These are phyloP conservation scores for Drosophila repleta DNA, from an alignment of 1,140 invertebrate genomes.

Conservation along the genomic window DNA sequence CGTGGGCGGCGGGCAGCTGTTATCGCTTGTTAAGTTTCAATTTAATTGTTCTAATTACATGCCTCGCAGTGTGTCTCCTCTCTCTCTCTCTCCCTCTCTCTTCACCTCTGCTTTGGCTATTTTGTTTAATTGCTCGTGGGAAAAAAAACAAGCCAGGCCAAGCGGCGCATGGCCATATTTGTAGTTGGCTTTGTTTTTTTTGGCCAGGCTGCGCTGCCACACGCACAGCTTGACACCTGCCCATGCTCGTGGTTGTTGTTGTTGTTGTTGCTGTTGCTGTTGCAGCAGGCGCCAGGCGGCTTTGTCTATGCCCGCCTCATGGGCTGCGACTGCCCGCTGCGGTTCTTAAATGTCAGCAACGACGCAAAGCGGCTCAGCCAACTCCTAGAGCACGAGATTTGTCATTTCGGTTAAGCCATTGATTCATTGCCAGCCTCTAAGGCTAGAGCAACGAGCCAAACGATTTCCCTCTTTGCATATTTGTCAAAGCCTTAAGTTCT, in stretches of 20 bases:
- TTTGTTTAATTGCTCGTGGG: conserved; percentile 65
- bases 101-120: neutral
- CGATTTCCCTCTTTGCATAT: neutral
- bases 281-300: conserved; percentile 50
- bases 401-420: conserved; percentile 17
- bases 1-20: neutral
- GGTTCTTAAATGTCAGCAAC: conserved; percentile 65
- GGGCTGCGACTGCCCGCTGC: conserved; percentile 61
- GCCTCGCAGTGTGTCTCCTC: too few species aligned
- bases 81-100: too few species aligned
- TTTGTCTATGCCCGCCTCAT: conserved; percentile 20
- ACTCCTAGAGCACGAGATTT: conserved; percentile 22
- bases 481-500: conserved; percentile 1
- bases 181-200: conserved; percentile 11
- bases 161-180: conserved; percentile 8
- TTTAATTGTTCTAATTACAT: conserved; percentile 80
- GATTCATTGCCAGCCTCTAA: neutral
- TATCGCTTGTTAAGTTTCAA: conserved; percentile 48
- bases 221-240: conserved; percentile 80
- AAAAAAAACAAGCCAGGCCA: conserved; percentile 40
- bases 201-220: conserved; percentile 51
- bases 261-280: conserved; percentile 25
- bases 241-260: conserved; percentile 18
- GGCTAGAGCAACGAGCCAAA: neutral
- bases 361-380: conserved; percentile 14